Base-by-base conservation (phyloP, 2,888 invertebrate species). In the Cremastinae sp. region DNA sequence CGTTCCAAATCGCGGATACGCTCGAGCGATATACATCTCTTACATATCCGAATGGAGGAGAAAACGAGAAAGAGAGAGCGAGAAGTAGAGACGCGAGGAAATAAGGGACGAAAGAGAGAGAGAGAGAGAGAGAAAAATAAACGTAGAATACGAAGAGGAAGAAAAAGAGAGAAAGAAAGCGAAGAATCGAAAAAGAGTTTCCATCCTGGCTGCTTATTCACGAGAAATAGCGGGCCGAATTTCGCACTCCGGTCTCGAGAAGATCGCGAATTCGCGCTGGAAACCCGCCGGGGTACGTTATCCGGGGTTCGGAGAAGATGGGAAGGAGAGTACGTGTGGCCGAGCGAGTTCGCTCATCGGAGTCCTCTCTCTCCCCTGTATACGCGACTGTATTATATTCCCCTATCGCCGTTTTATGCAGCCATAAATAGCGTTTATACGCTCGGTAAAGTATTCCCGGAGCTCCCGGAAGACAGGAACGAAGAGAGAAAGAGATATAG, bases 381-480 rank as follows among this genome's bases (percentile, higher is more conserved):
- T 28, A 28, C 28, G 28, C 28, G 84, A 84, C 85, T 84, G 85
- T 83, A 83, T 86, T 85, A 85, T 85, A 86, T 83, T 83, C 84
- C 74, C 81, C 84, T 85, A 84, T 85, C 86, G 84, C 79, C 85
- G 86, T 83, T 88, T 88, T 88, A 88, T 87, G 85, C 86, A 84
- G 85, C 85, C 86, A 86, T 88, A 88, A 88, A 88, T 88, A 88
- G 87, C 85, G 87, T 88, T 88, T 87, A 86, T 87, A 85, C 84
- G 85, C 84, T 82, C 84, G 83, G 86, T 85, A 85, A 87, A 85
- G 85, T 87, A 87, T 87, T 86, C 85, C 84, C 84, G 84, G 84
- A 84, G 84, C 84, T 82, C 82, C 81, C 75, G 28, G 56, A 58
- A 45, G 45, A 53, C 53, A 53, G 43, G 53, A 56, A 58, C 72